These are phyloP conservation scores for Drosophila bocqueti DNA, from an alignment of 1,140 invertebrate genomes.

Conservation along the genomic window DNA sequence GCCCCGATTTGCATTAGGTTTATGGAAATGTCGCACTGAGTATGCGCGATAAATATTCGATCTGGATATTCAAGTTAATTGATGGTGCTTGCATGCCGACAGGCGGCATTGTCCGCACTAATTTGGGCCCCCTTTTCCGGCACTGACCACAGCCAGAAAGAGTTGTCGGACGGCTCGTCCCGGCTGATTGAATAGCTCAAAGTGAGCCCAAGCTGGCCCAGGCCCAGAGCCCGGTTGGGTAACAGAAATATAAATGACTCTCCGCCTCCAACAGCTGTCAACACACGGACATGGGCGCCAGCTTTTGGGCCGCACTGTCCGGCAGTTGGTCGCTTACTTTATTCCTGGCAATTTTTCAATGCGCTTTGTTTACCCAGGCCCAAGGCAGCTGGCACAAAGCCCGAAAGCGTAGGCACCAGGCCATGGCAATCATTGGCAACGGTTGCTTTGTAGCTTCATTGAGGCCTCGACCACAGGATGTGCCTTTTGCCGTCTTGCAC, in stretches of 20 bases:
- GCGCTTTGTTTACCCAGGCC: slow-evolving; percentile 66
- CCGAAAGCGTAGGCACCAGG: slow-evolving; percentile 29
- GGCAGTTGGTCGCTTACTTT: slow-evolving; percentile 54
- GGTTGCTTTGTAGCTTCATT: slow-evolving; percentile 51
- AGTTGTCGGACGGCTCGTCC: slow-evolving; percentile 40
- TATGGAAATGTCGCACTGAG: slow-evolving; percentile 19
- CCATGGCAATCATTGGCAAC: slow-evolving; percentile 61
- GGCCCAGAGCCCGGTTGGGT: slow-evolving; percentile 3
- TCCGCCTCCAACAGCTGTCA: slow-evolving; percentile 52
- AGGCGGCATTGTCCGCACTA: slow-evolving; percentile 42
- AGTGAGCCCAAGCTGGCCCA: slow-evolving; percentile 15
- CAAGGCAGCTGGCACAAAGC: slow-evolving; percentile 44
- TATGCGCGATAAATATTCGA: slow-evolving; percentile 39
- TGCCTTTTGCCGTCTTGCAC: slow-evolving; percentile 64
- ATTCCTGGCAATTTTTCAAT: slow-evolving; percentile 79
- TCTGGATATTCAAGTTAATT: slow-evolving; percentile 46
- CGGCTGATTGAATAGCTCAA: slow-evolving; percentile 72
- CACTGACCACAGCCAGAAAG: slow-evolving; percentile 54
- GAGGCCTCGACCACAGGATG: slow-evolving; percentile 53
- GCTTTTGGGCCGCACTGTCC: slow-evolving; percentile 41
- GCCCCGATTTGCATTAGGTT: slow-evolving; percentile 51
- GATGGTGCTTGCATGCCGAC: slow-evolving; percentile 32
- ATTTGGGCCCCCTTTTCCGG: slow-evolving; percentile 48
- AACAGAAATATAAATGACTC: slow-evolving; percentile 72
- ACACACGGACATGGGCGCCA: slow-evolving; percentile 42